Evolutionary conservation across 2,113 vertebrate genomes (phyloP).

Genomic region (Felis catus): F.catus_Fca126_mat1.0 CM031416.1:60620001-60620500

Average conservation of each 20-base stretch:
- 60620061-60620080: neutral
- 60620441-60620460: neutral
- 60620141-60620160: conserved; percentile 13
- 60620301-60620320: conserved; percentile 14
- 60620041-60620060: neutral
- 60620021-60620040: fast-evolving
- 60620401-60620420: neutral
- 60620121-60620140: neutral
- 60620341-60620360: conserved; percentile 13
- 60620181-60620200: neutral
- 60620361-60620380: neutral
- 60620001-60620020: neutral
- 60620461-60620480: neutral
- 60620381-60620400: neutral
- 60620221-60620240: neutral
- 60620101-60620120: neutral
- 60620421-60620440: neutral
- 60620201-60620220: neutral
- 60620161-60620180: conserved; percentile 3
- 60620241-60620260: neutral
- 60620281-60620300: conserved; percentile 21
- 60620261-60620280: neutral
- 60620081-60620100: neutral
- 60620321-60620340: conserved; percentile 45
- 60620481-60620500: neutral